Evolutionary conservation across 2,797 vertebrate species (phyloP), one percentile per base, ranked within the genome.

Genomic region (Lutjanus argentimaculatus): DNA sequence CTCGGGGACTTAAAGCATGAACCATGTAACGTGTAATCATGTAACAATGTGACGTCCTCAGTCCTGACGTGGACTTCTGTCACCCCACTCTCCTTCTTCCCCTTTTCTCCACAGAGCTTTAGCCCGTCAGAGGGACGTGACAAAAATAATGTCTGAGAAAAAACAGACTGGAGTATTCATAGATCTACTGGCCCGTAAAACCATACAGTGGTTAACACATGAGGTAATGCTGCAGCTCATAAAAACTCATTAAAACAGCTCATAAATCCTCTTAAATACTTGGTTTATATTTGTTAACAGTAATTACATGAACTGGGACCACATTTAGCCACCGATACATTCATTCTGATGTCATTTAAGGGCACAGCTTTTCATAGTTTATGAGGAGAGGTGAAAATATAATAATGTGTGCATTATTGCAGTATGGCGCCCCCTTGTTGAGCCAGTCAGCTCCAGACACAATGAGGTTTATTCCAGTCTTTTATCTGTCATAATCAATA

Each of bases 181-280:
- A 2, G 16, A 16, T 40, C 14, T 3, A 7, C 10, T 43, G 42
- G 16, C 48, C 43, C 56, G 22, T 52, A 42, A 67, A 73, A 67
- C 3, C 12, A 69, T 4, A 17, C 3, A 22, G 6, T 48, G 53
- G n/a, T 62, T 57, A 55, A 72, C 8, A 36, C 21, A 13, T 3
- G 9, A 53, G 21, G 12, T 7, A 43, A n/a, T 16, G 15, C 3
- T 21, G n/a, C 13, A 40, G 10, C 0, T 22, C 36, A 57, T 30
- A 36, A 36, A 36, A 36, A 36, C 30, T 36, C 30, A 36, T 36
- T 36, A 42, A 48, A 65, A 53, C 13, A 43, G 17, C 45, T 21
- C 19, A 51, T 13, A 25, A 92, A 66, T 93, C 89, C 64, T 79
- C 89, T 71, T 84, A 82, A 25, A 91, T 82, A 40, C 89, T 91